Evolutionary conservation across 2,888 invertebrate species (phyloP).

Genomic region (Acleris emargana): DNA sequence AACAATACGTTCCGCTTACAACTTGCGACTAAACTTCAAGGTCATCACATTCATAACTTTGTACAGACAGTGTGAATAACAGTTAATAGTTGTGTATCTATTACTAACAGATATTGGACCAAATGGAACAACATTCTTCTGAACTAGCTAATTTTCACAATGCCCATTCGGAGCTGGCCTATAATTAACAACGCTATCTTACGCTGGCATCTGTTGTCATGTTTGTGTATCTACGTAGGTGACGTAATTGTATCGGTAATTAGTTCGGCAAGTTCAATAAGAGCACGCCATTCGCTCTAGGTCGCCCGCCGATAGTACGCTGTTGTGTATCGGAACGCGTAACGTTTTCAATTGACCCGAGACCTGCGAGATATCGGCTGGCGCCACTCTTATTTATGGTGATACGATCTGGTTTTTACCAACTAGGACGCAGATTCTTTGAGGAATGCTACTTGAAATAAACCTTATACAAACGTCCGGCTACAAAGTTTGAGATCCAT

Average conservation of each 20-base stretch:
- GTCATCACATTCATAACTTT: no score
- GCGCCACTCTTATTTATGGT: conserved; percentile 40
- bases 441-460: not conserved
- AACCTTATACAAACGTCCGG: not conserved
- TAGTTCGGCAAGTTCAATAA: conserved; percentile 12
- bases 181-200: conserved; percentile 10
- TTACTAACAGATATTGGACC: not conserved
- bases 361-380: conserved; percentile 44
- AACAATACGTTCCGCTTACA: not conserved
- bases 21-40: not conserved
- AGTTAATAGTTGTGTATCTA: no score
- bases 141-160: not conserved
- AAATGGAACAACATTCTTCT: not conserved
- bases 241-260: conserved; percentile 25
- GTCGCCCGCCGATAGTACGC: conserved; percentile 11
- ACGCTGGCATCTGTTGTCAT: conserved; percentile 21
- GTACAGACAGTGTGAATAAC: no score
- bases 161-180: not conserved
- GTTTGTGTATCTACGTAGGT: conserved; percentile 17
- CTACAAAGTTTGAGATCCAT: not conserved
- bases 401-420: conserved; percentile 14
- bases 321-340: conserved; percentile 13
- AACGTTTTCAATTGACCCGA: conserved; percentile 43
- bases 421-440: conserved; percentile 21
- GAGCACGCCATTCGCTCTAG: conserved; percentile 1